phyloP scores from a whole-genome alignment of 2,888 invertebrate genomes.

The Erebia aethiops region DNA sequence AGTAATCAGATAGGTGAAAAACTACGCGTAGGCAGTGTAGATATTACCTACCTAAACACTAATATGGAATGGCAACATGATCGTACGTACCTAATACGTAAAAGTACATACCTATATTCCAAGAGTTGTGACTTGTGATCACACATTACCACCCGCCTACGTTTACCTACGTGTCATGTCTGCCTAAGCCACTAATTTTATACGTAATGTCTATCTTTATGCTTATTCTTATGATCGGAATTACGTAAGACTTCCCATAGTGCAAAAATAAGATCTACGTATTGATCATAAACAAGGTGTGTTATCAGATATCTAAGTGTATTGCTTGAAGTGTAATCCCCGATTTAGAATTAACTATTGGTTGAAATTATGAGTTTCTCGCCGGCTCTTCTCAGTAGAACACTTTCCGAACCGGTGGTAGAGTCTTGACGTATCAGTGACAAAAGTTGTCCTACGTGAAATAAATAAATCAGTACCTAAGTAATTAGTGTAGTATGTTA shows the following conservation, averaged over 20 bases:
- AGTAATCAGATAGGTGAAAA: conserved; percentile 37
- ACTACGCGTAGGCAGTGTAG: conserved; percentile 29
- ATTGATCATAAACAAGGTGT: too few species aligned
- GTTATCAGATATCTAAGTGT: too few species aligned
- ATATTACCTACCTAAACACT: conserved; percentile 31
- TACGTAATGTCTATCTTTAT: conserved; percentile 17
- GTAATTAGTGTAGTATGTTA: too few species aligned
- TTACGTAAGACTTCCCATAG: conserved; percentile 10
- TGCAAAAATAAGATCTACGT: background rate
- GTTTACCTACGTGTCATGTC: conserved; percentile 1
- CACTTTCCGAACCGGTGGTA: too few species aligned
- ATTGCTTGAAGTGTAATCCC: too few species aligned
- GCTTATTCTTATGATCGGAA: conserved; percentile 5
- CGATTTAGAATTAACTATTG: too few species aligned
- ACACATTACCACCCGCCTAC: conserved; percentile 38
- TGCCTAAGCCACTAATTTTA: conserved; percentile 32
- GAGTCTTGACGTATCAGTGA: too few species aligned
- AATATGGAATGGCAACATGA: conserved; percentile 35
- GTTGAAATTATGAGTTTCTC: too few species aligned
- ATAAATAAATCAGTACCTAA: too few species aligned
- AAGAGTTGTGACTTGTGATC: conserved; percentile 26
- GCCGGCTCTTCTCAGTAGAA: too few species aligned
- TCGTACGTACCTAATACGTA: too few species aligned
- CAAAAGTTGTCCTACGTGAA: too few species aligned
- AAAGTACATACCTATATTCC: conserved; percentile 24